Evolutionary conservation across 2,113 vertebrate species (phyloP).

Genomic region (Carassius carassius): DNA sequence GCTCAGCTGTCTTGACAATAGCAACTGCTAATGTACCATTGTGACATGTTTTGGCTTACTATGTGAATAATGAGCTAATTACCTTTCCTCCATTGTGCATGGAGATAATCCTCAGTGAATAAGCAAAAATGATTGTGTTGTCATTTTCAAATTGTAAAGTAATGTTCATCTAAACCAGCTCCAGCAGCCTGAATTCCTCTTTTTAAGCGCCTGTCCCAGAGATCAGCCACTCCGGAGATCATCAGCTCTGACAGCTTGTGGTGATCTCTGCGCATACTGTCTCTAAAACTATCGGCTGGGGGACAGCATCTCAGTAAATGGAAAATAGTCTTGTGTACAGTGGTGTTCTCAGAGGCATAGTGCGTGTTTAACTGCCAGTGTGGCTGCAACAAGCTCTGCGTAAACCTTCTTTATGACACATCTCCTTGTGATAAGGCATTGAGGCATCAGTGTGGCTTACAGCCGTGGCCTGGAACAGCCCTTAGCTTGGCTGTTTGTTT

Average conservation of each 20-base stretch:
- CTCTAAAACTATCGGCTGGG: not conserved
- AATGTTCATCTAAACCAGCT: slow-evolving; percentile 37
- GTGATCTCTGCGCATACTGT: slow-evolving; percentile 27
- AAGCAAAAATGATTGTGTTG: slow-evolving; percentile 50
- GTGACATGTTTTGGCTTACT: slow-evolving; percentile 59
- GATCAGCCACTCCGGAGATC: slow-evolving; percentile 41
- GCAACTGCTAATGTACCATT: slow-evolving; percentile 51
- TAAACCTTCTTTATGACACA: slow-evolving; percentile 34
- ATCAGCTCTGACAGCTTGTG: slow-evolving; percentile 31
- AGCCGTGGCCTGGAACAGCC: not conserved
- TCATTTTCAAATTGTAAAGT: slow-evolving; percentile 47
- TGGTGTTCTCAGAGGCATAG: slow-evolving; percentile 27
- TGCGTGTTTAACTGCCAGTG: slow-evolving; percentile 48
- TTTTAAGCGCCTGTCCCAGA: slow-evolving; percentile 32
- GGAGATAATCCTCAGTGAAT: slow-evolving; percentile 51
- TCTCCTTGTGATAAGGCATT: slow-evolving; percentile 29
- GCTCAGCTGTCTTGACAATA: slow-evolving; percentile 49
- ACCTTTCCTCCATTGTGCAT: slow-evolving; percentile 53
- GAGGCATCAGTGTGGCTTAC: slow-evolving; percentile 12
- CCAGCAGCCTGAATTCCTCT: slow-evolving; percentile 15
- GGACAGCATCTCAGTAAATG: slow-evolving; percentile 15
- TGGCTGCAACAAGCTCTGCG: not conserved
- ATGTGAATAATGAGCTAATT: slow-evolving; percentile 62
- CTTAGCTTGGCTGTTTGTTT: slow-evolving; percentile 57
- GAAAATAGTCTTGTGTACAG: slow-evolving; percentile 38